Evolutionary conservation across 2,888 invertebrate species (phyloP), one percentile per base, ranked within the genome.

Genomic region (Enchytraeus crypticus): DNA sequence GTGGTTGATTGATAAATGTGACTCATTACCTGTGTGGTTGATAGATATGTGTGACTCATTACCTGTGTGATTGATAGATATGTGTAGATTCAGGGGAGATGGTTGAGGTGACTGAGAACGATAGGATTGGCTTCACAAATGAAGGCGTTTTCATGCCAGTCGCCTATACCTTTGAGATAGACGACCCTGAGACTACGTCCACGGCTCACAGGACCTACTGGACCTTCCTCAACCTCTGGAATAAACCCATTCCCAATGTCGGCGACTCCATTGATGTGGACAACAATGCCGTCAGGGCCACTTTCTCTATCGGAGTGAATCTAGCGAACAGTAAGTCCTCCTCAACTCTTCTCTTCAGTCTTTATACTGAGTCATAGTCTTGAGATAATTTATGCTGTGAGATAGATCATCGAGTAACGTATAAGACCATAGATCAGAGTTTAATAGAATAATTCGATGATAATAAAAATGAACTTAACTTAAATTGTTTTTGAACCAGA

Each of bases 191-290:
- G 11, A 38, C 45, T 27, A 2, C 3, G 2, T 23, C 56, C 5
- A 56, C 1, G 0, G 46, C 56, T 18, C 56, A 56, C 38, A 33
- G 56, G 38, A 56, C 56, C 56, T 56, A 56, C 56, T 56, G 38
- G 43, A 2, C 43, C 23, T 5, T 30, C 27, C 45, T 56, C 30
- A 21, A n/a, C 30, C 43, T 26, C 8, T 34, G 45, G 43, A 32
- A 23, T 18, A n/a, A 38, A 26, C n/a, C 27, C 26, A 21, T 56
- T 32, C 56, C 56, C 27, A 29, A 5, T 14, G 27, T 56, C 18
- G 56, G 56, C 27, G 45, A 56, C n/a, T n/a, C 43, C 2, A 23
- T 26, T 21, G 5, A 1, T 5, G 26, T 45, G 27, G 56, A 56
- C 26, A 56, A 56, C 33, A 26, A 27, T 27, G 56, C 56, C 8